phyloP scores from a whole-genome alignment of 2,113 vertebrate species.

The Myodes glareolus region DNA sequence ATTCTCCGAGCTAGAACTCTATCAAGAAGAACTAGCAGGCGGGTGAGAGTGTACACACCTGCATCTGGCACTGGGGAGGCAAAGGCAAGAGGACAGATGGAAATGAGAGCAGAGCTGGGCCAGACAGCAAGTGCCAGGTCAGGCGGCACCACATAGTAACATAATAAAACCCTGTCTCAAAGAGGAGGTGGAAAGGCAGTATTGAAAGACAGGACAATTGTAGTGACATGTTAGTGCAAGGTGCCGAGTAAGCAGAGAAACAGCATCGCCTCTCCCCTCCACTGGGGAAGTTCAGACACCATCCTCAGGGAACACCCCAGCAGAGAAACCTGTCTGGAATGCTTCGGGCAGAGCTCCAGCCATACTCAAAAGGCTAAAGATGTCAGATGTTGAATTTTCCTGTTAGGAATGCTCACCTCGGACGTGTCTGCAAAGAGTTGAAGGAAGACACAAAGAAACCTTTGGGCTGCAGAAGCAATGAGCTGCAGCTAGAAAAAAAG shows the following conservation, averaged over 20 bases:
- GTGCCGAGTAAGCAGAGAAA: neutral
- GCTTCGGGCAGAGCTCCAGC: neutral
- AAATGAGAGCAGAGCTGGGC: neutral
- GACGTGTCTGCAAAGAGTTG: neutral
- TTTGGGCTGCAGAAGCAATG: no score
- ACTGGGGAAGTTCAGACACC: neutral
- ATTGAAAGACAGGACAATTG: no score
- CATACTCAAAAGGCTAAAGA: neutral
- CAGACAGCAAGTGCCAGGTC: neutral
- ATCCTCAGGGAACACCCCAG: no score
- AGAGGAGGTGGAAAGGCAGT: no score
- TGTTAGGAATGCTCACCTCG: neutral
- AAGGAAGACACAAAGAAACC: neutral
- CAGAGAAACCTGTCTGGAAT: neutral
- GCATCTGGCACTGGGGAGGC: neutral
- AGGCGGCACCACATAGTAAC: neutral
- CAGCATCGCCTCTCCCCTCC: no score
- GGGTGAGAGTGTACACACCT: neutral
- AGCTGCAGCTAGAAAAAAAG: neutral
- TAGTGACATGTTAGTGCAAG: no score
- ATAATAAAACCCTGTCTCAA: neutral
- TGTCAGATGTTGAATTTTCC: neutral
- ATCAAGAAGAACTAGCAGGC: neutral
- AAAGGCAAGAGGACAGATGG: neutral
- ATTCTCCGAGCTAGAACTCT: neutral